Base-by-base conservation (phyloP, 2,113 vertebrate genomes). In the Vombatus ursinus region DNA sequence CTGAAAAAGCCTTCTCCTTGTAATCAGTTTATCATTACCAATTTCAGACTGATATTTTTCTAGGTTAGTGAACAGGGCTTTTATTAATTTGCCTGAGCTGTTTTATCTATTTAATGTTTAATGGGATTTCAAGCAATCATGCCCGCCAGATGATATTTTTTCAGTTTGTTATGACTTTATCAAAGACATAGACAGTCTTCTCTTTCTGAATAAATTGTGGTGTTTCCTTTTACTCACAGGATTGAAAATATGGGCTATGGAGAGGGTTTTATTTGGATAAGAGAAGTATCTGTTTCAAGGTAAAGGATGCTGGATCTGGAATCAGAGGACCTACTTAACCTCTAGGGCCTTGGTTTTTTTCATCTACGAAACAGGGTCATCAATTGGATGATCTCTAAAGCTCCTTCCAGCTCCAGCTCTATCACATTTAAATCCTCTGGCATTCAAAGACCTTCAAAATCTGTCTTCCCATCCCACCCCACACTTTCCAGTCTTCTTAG, bases 21-120 rank as follows among this genome's bases (percentile, higher is more conserved):
- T 98, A 98, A 98, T 98, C 97, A 98, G 96, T 96, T 98, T 96
- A 97, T 96, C 97, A 97, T 97, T 98, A 97, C 97, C 98, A 93
- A 97, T 97, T 98, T 97, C 52, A 97, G 96, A 91, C 54, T 97
- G 91, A 48, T 95, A 77, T 97, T 97, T 97, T 98, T 98, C 94
- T 98, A 97, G 94, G 84, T 97, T 97, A 96, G 90, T 54, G 94
- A 9, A 0, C 84, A 95, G 97, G 95, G 91, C 97, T 98, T 98
- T 98, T 98, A 98, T 98, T 98, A 98, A 98, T 98, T 97, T 98
- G 97, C 96, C 96, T 98, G 95, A 92, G 96, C 97, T 97, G 92
- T 54, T 97, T 97, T 91, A 95, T 97, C 93, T 98, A 96, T 98
- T 98, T 98, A 98, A 97, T 4, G 93, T 97, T 98, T 98, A 98